phyloP scores from a whole-genome alignment of 2,113 vertebrate genomes.

The Vulpes ferrilata region DNA sequence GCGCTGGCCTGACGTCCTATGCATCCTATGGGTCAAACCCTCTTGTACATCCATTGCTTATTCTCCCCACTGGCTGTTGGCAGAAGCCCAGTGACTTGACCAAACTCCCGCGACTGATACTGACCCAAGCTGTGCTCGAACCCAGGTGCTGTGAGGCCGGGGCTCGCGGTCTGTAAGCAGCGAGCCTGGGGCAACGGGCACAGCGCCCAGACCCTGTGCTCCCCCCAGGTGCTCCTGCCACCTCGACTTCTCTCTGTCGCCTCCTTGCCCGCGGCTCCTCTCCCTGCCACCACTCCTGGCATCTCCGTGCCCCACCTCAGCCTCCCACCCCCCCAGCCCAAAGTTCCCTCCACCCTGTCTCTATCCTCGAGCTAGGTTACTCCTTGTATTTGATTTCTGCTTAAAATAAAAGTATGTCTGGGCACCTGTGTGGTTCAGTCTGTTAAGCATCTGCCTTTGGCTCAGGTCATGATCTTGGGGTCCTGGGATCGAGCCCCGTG shows the following conservation, averaged over 20 bases:
- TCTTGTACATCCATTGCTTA: background rate
- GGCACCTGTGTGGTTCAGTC: too few relatives aligned
- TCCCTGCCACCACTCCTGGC: background rate
- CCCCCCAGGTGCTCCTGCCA: background rate
- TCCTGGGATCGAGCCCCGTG: too few relatives aligned
- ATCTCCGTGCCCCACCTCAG: background rate
- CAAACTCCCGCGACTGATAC: background rate
- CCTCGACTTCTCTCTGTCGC: background rate
- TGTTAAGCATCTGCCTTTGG: too few relatives aligned
- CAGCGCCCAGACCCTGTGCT: accelerated
- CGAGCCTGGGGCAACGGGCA: accelerated
- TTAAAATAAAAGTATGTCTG: background rate
- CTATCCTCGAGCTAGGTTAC: background rate
- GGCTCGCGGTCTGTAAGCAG: background rate
- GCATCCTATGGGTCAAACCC: background rate
- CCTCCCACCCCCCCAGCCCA: background rate
- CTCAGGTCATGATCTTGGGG: too few relatives aligned
- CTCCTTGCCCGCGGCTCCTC: background rate
- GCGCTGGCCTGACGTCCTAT: background rate
- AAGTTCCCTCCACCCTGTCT: background rate
- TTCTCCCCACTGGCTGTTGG: background rate
- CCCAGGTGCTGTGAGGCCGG: background rate
- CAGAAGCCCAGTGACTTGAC: background rate
- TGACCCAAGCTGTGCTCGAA: background rate
- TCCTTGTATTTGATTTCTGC: slow-evolving; percentile 7